Conservation (phyloP, 1,140 invertebrate genomes). For the Planococcus citri region DNA sequence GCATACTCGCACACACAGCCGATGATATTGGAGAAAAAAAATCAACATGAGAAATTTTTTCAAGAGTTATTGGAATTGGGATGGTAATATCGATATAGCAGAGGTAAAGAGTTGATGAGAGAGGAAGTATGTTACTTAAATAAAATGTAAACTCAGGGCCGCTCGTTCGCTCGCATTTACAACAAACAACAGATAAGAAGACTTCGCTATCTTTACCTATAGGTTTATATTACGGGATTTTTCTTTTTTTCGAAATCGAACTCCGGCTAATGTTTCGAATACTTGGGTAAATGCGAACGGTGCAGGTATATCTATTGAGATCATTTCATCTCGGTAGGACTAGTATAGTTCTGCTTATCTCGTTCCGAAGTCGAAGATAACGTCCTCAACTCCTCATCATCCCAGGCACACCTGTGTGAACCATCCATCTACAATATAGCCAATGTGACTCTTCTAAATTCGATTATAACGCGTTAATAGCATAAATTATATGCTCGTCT, state of each 20-base stretch:
- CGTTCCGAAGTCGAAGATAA: too few relatives aligned
- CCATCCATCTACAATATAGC: neutral
- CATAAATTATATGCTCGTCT: too few relatives aligned
- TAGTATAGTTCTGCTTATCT: too few relatives aligned
- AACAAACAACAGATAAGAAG: neutral
- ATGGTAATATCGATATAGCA: neutral
- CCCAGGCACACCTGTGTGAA: neutral
- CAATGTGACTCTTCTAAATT: too few relatives aligned
- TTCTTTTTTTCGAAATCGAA: neutral
- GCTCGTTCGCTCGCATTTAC: neutral
- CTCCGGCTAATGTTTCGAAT: neutral
- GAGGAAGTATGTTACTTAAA: conserved; percentile 3
- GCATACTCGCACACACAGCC: too few relatives aligned
- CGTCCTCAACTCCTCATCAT: too few relatives aligned
- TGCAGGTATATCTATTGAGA: neutral
- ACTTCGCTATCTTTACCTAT: neutral
- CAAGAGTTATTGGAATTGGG: conserved; percentile 1
- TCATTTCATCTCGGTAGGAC: neutral
- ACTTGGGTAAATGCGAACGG: neutral
- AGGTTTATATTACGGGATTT: neutral
- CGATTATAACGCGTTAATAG: too few relatives aligned
- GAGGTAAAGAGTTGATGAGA: neutral
- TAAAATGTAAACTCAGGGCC: neutral
- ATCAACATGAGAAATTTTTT: neutral
- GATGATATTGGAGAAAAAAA: neutral